Base-by-base conservation (phyloP, 2,113 vertebrate genomes). In the Nematolebias whitei region DNA sequence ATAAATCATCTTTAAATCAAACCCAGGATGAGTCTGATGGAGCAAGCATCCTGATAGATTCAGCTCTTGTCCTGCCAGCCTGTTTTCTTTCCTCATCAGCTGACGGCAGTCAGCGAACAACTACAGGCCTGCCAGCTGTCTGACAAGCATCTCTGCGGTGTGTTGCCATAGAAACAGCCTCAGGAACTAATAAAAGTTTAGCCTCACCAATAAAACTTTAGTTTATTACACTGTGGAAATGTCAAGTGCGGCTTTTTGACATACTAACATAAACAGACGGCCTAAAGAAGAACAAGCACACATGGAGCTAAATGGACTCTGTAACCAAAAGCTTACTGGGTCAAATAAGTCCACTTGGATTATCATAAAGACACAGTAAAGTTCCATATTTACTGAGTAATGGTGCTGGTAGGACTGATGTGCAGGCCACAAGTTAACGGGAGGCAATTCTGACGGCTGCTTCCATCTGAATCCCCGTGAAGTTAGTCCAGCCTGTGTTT, bases 141-240 rank as follows among this genome's bases (percentile, higher is more conserved):
- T 72, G 58, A 79, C 76, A 81, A 63, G 61, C 71, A 84, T 83
- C 73, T 60, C 63, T 81, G 80, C 57, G 80, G 76, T 77, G 70
- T 70, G 70, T 80, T 62, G 67, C 76, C 80, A 76, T 71, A 70
- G 85, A 74, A 52, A 85, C 22, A 56, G 50, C 78, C 55, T 68
- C 63, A 22, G 53, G 41, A 61, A 71, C 45, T 56, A 77, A 87
- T 85, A 67, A 60, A 51, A 80, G 69, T 56, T 45, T n/a, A 48
- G 63, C 74, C 64, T 66, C 52, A 54, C 79, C 72, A 83, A 74
- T 85, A 87, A 86, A 81, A 83, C 59, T 58, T 49, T 11, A 60
- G 67, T 87, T 89, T 87, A 88, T 85, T 82, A 80, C 76, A 15
- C 38, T 71, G 80, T 75, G 78, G 73, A 87, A 88, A 83, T 79